Percentiles rank a stretch among this genome's conserved stretches.
phyloP scores from a whole-genome alignment of 2,113 vertebrate species.

The Haplotaxodon microlepis region DNA sequence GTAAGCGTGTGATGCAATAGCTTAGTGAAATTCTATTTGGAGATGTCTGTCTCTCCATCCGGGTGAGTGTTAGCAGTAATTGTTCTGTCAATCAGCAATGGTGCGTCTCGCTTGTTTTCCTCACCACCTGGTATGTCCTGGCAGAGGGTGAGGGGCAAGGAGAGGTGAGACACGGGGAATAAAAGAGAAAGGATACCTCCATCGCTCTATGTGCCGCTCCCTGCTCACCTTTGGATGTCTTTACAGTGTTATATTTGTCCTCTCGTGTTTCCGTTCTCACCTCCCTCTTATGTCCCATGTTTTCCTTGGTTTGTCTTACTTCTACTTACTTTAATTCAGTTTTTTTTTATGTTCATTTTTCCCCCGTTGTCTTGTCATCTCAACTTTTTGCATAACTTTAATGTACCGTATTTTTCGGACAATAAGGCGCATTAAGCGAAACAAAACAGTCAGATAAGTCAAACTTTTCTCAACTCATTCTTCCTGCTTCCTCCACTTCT shows the following conservation, averaged over 20 bases:
- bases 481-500: background rate
- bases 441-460: background rate
- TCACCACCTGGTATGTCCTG: conserved; percentile 66
- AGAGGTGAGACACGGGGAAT: conserved; percentile 40
- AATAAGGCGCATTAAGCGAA: background rate
- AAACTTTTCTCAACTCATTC: background rate
- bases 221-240: background rate
- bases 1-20: conserved; percentile 69
- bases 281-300: background rate
- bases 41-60: conserved; percentile 71
- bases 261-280: background rate
- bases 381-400: background rate
- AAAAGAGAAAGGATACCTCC: background rate
- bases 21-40: conserved; percentile 78
- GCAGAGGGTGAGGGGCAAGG: conserved; percentile 27
- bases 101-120: conserved; percentile 69
- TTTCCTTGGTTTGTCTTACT: background rate
- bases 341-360: background rate
- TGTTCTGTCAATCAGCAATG: conserved; percentile 78
- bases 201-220: background rate
- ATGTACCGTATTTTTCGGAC: background rate
- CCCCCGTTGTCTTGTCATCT: background rate
- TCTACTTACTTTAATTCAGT: background rate
- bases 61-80: conserved; percentile 74
- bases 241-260: background rate